Conservation (phyloP, 2,797 vertebrate genomes). For the Podargus strigoides region DNA sequence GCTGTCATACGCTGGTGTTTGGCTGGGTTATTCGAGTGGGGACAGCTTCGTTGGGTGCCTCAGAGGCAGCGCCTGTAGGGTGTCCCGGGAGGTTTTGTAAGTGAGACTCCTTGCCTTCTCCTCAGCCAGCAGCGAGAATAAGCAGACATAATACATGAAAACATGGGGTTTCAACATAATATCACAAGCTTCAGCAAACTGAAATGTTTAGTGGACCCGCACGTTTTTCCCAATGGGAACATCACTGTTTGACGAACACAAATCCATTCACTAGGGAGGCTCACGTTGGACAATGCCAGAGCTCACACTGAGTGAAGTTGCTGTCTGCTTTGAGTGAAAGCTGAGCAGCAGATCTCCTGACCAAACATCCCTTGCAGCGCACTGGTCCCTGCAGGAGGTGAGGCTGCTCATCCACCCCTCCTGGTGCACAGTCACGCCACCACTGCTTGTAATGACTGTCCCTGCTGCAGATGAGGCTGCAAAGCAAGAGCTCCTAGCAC, state of each 20-base stretch:
- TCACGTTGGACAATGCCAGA: background rate
- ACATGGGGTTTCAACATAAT: background rate
- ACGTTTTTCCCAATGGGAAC: background rate
- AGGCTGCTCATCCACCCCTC: background rate
- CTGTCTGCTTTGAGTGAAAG: background rate
- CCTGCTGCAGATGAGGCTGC: background rate
- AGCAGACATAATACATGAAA: background rate
- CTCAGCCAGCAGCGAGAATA: background rate
- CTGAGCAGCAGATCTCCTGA: background rate
- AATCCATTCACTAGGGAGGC: background rate
- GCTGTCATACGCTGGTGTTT: background rate
- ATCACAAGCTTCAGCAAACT: background rate
- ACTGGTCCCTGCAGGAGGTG: background rate
- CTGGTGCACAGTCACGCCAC: accelerated
- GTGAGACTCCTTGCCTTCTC: background rate
- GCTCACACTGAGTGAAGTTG: background rate
- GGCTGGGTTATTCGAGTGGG: background rate
- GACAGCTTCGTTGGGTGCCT: background rate
- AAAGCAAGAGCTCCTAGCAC: background rate
- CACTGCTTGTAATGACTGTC: accelerated
- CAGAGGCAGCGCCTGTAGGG: background rate
- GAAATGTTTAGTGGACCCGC: background rate
- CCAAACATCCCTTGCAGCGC: background rate
- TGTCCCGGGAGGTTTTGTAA: background rate
- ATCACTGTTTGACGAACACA: background rate